phyloP scores from a whole-genome alignment of 2,888 invertebrate genomes.

The Crematogaster levior region DNA sequence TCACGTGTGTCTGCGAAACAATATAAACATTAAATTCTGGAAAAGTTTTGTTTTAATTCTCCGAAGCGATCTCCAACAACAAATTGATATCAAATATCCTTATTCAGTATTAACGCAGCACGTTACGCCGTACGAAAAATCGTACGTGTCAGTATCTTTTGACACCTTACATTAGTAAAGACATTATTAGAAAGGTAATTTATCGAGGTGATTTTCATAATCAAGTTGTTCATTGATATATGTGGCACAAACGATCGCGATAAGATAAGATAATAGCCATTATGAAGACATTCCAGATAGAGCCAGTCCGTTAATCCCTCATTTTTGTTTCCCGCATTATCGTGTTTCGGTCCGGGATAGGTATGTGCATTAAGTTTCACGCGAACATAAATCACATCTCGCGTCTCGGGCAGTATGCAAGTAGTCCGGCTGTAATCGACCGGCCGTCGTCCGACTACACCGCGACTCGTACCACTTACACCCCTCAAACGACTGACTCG shows the following conservation, averaged over 20 bases:
- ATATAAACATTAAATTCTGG: slow-evolving; percentile 7
- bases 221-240: slow-evolving; percentile 38
- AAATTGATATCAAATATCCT: background rate
- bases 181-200: background rate
- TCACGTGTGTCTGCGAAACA: background rate
- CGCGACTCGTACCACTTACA: slow-evolving; percentile 48
- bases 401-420: slow-evolving; percentile 34
- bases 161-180: background rate
- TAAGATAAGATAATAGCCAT: slow-evolving; percentile 36
- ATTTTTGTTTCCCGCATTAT: slow-evolving; percentile 48
- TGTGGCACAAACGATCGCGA: slow-evolving; percentile 12
- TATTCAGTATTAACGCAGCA: background rate
- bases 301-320: slow-evolving; percentile 15
- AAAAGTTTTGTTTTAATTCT: background rate
- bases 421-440: slow-evolving; percentile 30
- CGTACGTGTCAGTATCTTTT: too few relatives aligned
- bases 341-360: slow-evolving; percentile 29
- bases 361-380: slow-evolving; percentile 48
- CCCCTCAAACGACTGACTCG: background rate
- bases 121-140: background rate
- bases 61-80: slow-evolving; percentile 8
- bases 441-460: slow-evolving; percentile 47
- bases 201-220: slow-evolving; percentile 28
- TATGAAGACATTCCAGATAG: slow-evolving; percentile 38
- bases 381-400: slow-evolving; percentile 53